Evolutionary conservation across 1,140 invertebrate genomes (phyloP), one percentile per base, ranked within the genome.

Genomic region (Lepidurus packardi): DNA sequence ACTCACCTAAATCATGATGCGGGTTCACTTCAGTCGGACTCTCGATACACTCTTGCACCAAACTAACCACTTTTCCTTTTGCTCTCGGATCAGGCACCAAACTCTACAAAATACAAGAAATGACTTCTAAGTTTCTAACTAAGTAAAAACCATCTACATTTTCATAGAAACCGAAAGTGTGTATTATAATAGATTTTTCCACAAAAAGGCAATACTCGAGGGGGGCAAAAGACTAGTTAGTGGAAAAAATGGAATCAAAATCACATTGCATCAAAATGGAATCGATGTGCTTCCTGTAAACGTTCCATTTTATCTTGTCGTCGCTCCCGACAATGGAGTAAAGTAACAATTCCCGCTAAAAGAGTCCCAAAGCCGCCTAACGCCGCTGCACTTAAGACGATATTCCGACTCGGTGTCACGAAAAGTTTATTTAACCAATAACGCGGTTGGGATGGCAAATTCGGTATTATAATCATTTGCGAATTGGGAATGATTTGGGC

Each of bases 401-500:
- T 97, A 21, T 97, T 86, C 85, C 95, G 94, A 84, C 94, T 97
- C 0, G 97, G 97, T 0, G 97, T 98, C 0, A 99, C 92, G 87
- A 98, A 99, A 7, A 99, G 85, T 84, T 97, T 94, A 25, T 91
- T 94, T 81, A 91, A 92, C 98, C 98, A 99, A 82, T 90, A 89
- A 8, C 86, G 88, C 7, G 94, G 92, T 74, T 93, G 87, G 79
- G 89, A 86, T 4, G 90, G 87, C 8, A 96, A 95, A 84, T 91
- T 90, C 6, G 97, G 97, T 80, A 98, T 94, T 1, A 99, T 91
- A 24, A 98, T 92, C 84, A 99, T 93, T 86, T 99, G 97, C 1
- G 97, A 98, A 84, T 98, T 99, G 44, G 94, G 97, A 83, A 99
- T 98, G 45, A 99, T 93, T 85, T 97, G 95, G 1, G 92, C 92